Evolutionary conservation across 2,888 invertebrate genomes (phyloP), one percentile per base, ranked within the genome.

Genomic region (Pyrgus malvae): DNA sequence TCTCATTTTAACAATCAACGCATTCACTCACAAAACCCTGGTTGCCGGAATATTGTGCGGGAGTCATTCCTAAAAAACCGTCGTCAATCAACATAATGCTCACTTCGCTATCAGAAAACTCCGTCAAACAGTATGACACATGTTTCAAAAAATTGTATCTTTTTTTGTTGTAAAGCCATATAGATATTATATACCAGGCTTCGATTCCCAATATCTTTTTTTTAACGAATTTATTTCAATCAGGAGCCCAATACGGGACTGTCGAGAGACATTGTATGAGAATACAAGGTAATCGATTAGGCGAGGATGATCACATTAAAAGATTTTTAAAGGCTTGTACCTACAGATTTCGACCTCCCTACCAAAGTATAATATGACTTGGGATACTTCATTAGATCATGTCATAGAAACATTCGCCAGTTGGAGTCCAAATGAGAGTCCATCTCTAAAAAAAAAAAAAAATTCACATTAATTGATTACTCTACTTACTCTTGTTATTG

Each of bases 311-410:
- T 19, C 12, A 19, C 3, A 14, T 55, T 3, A 46, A 55, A 40
- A 48, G 59, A 8, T 57, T 12, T 59, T 35, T 35, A 55, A 55
- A 29, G 56, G 56, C 9, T 33, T 55, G 3, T n/a, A n/a, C n/a
- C n/a, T 59, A 48, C 25, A 35, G 56, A 25, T 31, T 57, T 16
- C 37, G 55, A 7, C 57, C 55, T 3, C 57, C 1, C 35, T 59
- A 27, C 59, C 56, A 7, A 59, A 50, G 31, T 59, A 56, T 29
- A 44, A 31, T 25, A 23, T 11, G 2, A 59, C 56, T 17, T 56
- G 54, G 54, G 56, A 59, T 12, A 54, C 50, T 11, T 40, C 40
- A 16, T n/a, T 46, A 25, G 49, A n/a, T n/a, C n/a, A n/a, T n/a
- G n/a, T 55, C n/a, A 21, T 54, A 21, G 45, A 49, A 50, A 38